Base-by-base conservation (phyloP, 2,888 invertebrate species). In the Sceliomorpha sp. region DNA sequence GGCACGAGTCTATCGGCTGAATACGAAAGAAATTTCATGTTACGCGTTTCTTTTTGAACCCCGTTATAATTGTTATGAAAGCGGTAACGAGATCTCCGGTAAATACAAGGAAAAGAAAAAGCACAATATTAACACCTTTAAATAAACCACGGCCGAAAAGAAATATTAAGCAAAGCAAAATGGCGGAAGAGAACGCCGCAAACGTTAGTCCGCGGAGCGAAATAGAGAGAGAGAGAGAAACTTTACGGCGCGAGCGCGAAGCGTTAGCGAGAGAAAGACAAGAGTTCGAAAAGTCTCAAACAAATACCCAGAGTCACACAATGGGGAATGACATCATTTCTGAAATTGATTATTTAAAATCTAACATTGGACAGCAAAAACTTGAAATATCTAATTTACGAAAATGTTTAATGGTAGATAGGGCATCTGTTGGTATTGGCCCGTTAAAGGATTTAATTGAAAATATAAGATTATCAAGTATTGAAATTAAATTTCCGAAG, bases 381-480 rank as follows among this genome's bases (percentile, higher is more conserved):
- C 4, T 5, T 2, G 20, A 31, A 45, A 45, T 45, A 14, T 2
- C 10, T n/a, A 12, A 13, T 6, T 14, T 42, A 14, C 6, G 3
- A 20, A 1, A 27, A 3, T 14, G 29, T 6, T 8, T 8, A 2
- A 9, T 1, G 1, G 0, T 1, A 32, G 12, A 8, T 13, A 42
- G 3, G 0, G 10, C 1, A 2, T 8, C n/a, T 34, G 1, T 1
- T 13, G 13, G 14, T 13, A 5, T 7, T 34, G 8, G 14, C 2
- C 0, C n/a, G 27, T 2, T 7, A 24, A n/a, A n/a, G n/a, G n/a
- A n/a, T n/a, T n/a, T n/a, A n/a, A n/a, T n/a, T n/a, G 47, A 32
- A 34, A 20, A 47, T 24, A 47, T 47, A 7, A 24, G 47, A 24
- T 9, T 47, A 27, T 34, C 34, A 20, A 32, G 34, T 17, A 20